Evolutionary conservation across 2,888 invertebrate genomes (phyloP).

Genomic region (Cybosia mesomella): DNA sequence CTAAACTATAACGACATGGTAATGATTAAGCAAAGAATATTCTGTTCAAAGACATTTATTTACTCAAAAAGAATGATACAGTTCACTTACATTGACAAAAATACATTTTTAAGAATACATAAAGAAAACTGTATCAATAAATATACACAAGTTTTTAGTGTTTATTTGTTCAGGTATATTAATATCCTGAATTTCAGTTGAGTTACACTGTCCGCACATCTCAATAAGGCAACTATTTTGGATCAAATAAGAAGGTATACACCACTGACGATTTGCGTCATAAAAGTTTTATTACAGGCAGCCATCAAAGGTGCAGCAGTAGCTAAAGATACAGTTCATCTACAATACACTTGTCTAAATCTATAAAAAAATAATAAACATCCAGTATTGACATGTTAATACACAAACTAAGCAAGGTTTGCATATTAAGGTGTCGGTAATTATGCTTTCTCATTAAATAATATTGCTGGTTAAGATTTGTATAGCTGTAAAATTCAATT

Average conservation of each 20-base stretch:
- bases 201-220: conserved; percentile 10
- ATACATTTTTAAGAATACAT: conserved; percentile 14
- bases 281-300: too few relatives aligned
- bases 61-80: conserved; percentile 21
- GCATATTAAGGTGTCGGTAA: background rate
- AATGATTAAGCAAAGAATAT: conserved; percentile 20
- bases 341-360: too few relatives aligned
- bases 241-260: background rate
- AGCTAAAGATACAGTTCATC: background rate
- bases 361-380: background rate
- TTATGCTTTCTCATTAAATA: background rate
- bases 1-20: conserved; percentile 19
- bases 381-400: too few relatives aligned
- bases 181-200: background rate
- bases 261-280: too few relatives aligned
- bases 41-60: conserved; percentile 16
- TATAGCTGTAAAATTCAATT: too few relatives aligned
- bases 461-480: background rate
- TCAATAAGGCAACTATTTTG: background rate
- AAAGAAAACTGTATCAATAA: conserved; percentile 9
- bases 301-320: background rate
- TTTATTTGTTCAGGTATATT: conserved; percentile 10
- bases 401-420: too few relatives aligned
- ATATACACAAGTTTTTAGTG: conserved; percentile 11
- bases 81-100: conserved; percentile 21